Percentiles rank a stretch among this genome's conserved stretches.
These are phyloP conservation scores for Tachina lurida DNA, from an alignment of 2,888 invertebrate species.

Conservation along the genomic window DNA sequence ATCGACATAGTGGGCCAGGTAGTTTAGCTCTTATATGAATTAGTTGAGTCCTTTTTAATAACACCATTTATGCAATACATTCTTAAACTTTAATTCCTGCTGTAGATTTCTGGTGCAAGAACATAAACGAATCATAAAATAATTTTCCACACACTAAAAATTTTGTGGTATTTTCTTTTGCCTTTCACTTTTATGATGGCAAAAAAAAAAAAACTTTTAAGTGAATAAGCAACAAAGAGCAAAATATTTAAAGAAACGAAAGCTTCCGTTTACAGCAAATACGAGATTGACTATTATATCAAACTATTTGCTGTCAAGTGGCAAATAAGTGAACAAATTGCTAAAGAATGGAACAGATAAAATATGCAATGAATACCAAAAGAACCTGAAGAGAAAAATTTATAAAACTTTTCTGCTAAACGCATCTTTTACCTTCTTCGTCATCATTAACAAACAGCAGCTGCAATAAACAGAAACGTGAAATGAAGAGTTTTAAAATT, in stretches of 20 bases:
- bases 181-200: not conserved
- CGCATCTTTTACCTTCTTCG: not conserved
- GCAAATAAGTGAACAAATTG: conserved; percentile 54
- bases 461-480: conserved; percentile 34
- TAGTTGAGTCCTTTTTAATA: too few species aligned
- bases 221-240: not conserved
- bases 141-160: not conserved
- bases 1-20: too few species aligned
- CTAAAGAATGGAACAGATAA: not conserved
- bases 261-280: conserved; percentile 7
- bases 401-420: conserved; percentile 19
- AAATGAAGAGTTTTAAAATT: conserved; percentile 57
- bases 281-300: conserved; percentile 1
- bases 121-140: not conserved
- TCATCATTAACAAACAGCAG: conserved; percentile 38
- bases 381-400: conserved; percentile 2
- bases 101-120: too few species aligned
- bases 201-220: not conserved
- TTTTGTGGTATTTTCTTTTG: not conserved
- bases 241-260: not conserved
- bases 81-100: too few species aligned
- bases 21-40: too few species aligned
- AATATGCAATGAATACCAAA: conserved; percentile 19
- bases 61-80: too few species aligned
- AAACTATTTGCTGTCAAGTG: conserved; percentile 51